These are phyloP conservation scores for Pentalonia nigronervosa DNA, from an alignment of 1,140 invertebrate species.

Conservation along the genomic window DNA sequence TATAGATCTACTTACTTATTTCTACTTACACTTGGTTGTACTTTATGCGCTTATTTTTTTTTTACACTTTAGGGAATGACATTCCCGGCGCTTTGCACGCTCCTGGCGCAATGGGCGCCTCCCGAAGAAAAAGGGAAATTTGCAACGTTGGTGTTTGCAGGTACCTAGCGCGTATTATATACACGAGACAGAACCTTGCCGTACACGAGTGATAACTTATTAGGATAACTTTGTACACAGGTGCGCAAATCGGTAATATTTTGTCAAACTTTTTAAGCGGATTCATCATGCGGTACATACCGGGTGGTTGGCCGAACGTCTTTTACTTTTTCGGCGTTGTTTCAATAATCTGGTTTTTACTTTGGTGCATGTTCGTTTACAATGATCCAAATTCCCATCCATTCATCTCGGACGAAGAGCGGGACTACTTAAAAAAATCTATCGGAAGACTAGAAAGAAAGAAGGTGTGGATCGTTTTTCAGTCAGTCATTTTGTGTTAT, in stretches of 20 bases:
- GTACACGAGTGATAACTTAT: background rate
- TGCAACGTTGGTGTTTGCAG: conserved; percentile 78
- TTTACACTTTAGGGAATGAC: conserved; percentile 73
- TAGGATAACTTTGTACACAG: conserved; percentile 48
- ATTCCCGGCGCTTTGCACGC: conserved; percentile 83
- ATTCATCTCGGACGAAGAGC: conserved; percentile 81
- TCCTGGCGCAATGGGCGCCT: conserved; percentile 83
- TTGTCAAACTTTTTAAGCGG: conserved; percentile 77
- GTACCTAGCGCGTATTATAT: conserved; percentile 59
- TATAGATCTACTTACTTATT: too few species aligned
- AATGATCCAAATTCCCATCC: conserved; percentile 82
- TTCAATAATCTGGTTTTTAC: conserved; percentile 76
- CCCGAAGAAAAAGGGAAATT: conserved; percentile 82
- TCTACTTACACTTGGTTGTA: background rate
- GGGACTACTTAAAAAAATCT: conserved; percentile 71
- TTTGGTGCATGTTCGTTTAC: conserved; percentile 77
- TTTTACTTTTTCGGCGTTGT: conserved; percentile 85
- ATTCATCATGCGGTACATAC: conserved; percentile 71
- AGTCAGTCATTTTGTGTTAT: background rate
- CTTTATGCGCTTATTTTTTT: background rate
- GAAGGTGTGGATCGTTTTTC: conserved; percentile 58
- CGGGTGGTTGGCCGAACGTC: conserved; percentile 76
- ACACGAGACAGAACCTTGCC: background rate
- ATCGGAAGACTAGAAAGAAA: conserved; percentile 61
- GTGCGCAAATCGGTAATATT: conserved; percentile 72